Base-by-base conservation (phyloP, 2,888 invertebrate genomes). In the Pammene aurita region DNA sequence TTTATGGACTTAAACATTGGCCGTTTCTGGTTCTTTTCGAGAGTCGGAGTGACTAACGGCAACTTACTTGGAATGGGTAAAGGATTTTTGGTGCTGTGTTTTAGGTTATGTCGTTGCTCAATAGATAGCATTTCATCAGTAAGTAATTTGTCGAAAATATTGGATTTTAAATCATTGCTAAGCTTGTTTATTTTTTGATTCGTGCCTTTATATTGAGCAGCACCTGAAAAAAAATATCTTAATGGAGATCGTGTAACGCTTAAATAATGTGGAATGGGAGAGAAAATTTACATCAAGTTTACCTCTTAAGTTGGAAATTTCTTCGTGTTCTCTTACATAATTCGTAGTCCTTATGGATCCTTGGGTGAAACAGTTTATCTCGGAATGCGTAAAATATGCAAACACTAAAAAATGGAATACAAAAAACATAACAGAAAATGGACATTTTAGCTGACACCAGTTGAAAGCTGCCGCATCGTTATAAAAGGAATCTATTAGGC, bases 371-470 rank as follows among this genome's bases (percentile, higher is more conserved):
- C 80, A 82, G 79, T 80, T 76, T 74, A 75, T 70, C 71, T 74
- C 66, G 62, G 72, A 69, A 73, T 80, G 68, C 73, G 74, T 80
- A 75, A 73, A 66, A 73, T 80, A 78, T 72, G 77, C 77, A 72
- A 87, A 72, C 73, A 88, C 74, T 78, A 85, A 79, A 84, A 86
- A 81, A 70, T 80, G 76, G 79, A 86, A 84, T 77, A 82, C 74
- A 84, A 85, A 85, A 85, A 90, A 85, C 90, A 90, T 90, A 88
- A 90, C 88, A 84, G 76, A 80, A 82, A 80, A 72, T 73, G 74
- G 73, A 77, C 86, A 90, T 89, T 84, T 82, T 87, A 83, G 73
- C 73, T 74, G 75, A 76, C 75, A 75, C 70, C 42, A 71, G 52
- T 64, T 64, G 60, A 71, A 56, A 67, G 55, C 63, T 44, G 67